Evolutionary conservation across 2,888 invertebrate genomes (phyloP).

Genomic region (Sericinus montela): DNA sequence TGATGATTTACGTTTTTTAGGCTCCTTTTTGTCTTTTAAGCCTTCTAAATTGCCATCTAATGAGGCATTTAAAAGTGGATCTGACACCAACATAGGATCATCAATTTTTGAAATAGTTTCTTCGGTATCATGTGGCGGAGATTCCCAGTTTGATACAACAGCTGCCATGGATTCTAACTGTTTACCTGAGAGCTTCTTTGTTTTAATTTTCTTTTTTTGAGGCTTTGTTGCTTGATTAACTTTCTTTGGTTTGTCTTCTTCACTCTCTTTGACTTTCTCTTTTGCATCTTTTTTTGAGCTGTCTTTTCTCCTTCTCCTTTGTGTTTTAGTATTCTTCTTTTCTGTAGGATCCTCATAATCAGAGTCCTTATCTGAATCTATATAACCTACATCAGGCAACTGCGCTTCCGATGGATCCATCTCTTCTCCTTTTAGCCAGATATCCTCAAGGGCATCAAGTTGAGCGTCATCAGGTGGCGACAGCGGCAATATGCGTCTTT

Average conservation of each 20-base stretch:
- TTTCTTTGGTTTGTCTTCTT: slow-evolving; percentile 26
- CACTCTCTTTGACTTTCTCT: slow-evolving; percentile 30
- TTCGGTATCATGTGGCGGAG: slow-evolving; percentile 50
- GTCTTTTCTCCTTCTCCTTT: slow-evolving; percentile 46
- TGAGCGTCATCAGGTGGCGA: slow-evolving; percentile 86
- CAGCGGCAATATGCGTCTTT: slow-evolving; percentile 59
- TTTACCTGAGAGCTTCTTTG: slow-evolving; percentile 56
- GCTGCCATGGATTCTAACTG: slow-evolving; percentile 56
- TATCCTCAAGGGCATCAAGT: slow-evolving; percentile 86
- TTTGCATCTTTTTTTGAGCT: slow-evolving; percentile 40
- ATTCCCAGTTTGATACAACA: slow-evolving; percentile 58
- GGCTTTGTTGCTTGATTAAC: slow-evolving; percentile 14
- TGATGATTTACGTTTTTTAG: slow-evolving; percentile 50
- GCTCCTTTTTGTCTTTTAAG: slow-evolving; percentile 37
- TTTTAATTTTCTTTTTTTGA: slow-evolving; percentile 39
- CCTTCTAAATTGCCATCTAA: neutral
- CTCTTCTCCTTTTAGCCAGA: slow-evolving; percentile 89
- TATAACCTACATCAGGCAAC: slow-evolving; percentile 67
- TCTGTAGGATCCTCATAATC: slow-evolving; percentile 58
- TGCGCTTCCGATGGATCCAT: slow-evolving; percentile 80
- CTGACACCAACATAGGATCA: slow-evolving; percentile 32
- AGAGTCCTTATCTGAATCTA: slow-evolving; percentile 69
- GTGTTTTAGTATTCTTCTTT: slow-evolving; percentile 37
- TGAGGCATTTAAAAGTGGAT: slow-evolving; percentile 11
- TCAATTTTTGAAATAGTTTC: slow-evolving; percentile 21